These are phyloP conservation scores for Blastobasis adustella DNA, from an alignment of 2,888 invertebrate species.

Conservation along the genomic window DNA sequence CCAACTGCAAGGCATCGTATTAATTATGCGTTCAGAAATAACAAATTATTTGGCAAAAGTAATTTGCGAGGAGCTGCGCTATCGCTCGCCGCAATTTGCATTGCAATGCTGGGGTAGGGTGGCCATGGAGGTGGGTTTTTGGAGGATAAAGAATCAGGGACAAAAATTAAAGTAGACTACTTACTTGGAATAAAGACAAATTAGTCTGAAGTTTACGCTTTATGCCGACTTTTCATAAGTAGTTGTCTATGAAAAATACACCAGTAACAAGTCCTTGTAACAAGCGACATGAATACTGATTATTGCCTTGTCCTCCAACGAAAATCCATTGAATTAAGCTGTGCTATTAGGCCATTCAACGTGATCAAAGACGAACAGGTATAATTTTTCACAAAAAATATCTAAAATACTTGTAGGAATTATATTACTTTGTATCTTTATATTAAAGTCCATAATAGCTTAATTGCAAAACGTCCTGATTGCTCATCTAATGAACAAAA, in stretches of 20 bases:
- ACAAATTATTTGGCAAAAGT: slow-evolving; percentile 47
- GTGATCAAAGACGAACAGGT: too few relatives aligned
- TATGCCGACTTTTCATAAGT: not conserved
- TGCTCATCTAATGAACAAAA: too few relatives aligned
- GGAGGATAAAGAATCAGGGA: not conserved
- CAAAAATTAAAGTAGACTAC: not conserved
- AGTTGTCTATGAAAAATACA: not conserved
- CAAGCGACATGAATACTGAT: not conserved
- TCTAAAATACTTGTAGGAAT: too few relatives aligned
- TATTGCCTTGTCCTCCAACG: not conserved
- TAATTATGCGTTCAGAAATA: slow-evolving; percentile 47
- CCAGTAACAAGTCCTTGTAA: not conserved
- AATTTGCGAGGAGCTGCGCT: slow-evolving; percentile 42
- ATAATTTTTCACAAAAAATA: too few relatives aligned
- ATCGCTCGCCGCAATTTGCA: slow-evolving; percentile 50
- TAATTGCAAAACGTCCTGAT: too few relatives aligned
- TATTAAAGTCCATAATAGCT: too few relatives aligned
- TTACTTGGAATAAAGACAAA: not conserved
- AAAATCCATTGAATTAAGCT: not conserved
- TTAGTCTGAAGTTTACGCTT: not conserved
- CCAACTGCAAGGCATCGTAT: slow-evolving; percentile 13
- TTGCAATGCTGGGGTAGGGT: slow-evolving; percentile 30
- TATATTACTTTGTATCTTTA: too few relatives aligned
- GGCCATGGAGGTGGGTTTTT: slow-evolving; percentile 6
- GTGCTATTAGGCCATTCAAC: too few relatives aligned